Base-by-base conservation (phyloP, 2,797 vertebrate genomes). In the Scleropages formosus region DNA sequence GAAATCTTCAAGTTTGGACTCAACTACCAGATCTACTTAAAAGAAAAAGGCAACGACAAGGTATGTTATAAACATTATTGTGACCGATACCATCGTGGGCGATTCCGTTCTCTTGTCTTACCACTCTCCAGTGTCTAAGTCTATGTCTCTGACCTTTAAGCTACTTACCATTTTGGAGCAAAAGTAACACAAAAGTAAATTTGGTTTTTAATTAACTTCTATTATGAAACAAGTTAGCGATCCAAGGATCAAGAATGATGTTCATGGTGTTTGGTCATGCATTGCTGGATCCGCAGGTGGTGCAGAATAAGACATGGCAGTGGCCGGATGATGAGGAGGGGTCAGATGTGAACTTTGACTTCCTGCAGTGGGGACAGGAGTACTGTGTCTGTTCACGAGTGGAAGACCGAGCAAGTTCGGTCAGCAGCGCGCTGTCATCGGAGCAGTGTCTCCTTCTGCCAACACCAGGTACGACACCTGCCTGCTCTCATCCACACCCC, bases 341-440 rank as follows among this genome's bases (percentile, higher is more conserved):
- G 12, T 75, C n/a, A 3, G 79, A 0, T 0, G 68, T 75, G 8
- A 82, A 4, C 20, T 91, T 93, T 67, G 66, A 8, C 0, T 82
- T 75, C 46, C 85, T 94, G 13, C 65, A 26, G 0, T 82, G 80
- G 79, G 87, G 84, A 8, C 82, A 15, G 56, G 72, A 82, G 13
- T 93, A 94, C 79, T 94, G 93, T 20, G 77, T 93, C 66, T 84
- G 69, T 20, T 8, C 90, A 31, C 80, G 13, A 58, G 78, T 89
- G 0, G 75, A 86, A 60, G 68, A 72, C 47, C 53, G 0, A 0
- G 78, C 75, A 60, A 49, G 8, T 18, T 0, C 0, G 0, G 0
- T 8, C 0, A 0, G 0, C 4, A 92, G 87, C 51, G 0, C 0
- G 0, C 8, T 71, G 3, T 90, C 89, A 1, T 1, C 73, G 0